These are phyloP conservation scores for Cyprinodon variegatus DNA, from an alignment of 2,113 vertebrate genomes.

Conservation along the genomic window DNA sequence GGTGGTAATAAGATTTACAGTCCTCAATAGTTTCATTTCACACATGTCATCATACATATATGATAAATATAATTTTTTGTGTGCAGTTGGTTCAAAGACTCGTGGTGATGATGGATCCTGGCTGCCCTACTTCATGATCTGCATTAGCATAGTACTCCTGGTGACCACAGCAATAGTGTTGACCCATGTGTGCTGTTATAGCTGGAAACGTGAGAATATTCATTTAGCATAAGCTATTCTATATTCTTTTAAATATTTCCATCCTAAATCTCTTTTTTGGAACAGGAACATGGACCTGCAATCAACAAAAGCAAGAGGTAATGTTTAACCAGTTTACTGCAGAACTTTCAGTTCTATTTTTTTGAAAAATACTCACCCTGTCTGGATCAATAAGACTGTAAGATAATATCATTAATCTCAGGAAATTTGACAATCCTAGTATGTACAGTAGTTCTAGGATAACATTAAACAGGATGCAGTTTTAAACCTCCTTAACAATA, in stretches of 20 bases:
- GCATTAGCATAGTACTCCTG: not conserved
- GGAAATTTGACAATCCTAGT: not conserved
- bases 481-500: not conserved
- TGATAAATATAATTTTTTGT: not conserved
- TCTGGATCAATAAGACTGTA: not conserved
- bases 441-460: no score
- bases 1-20: constrained; percentile 12
- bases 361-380: no score
- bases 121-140: constrained; percentile 28
- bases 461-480: not conserved
- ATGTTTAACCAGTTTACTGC: not conserved
- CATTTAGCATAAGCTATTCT: not conserved
- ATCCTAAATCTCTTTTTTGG: not conserved
- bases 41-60: not conserved
- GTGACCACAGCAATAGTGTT: not conserved
- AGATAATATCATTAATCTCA: not conserved
- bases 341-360: not conserved
- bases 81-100: not conserved
- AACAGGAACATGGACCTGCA: constrained; percentile 10
- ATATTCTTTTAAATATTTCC: not conserved
- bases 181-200: not conserved
- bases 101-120: not conserved
- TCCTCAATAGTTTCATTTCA: not conserved
- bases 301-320: constrained; percentile 18
- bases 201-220: constrained; percentile 27